phyloP scores from a whole-genome alignment of 2,113 vertebrate genomes.

The Orycteropus afer region DNA sequence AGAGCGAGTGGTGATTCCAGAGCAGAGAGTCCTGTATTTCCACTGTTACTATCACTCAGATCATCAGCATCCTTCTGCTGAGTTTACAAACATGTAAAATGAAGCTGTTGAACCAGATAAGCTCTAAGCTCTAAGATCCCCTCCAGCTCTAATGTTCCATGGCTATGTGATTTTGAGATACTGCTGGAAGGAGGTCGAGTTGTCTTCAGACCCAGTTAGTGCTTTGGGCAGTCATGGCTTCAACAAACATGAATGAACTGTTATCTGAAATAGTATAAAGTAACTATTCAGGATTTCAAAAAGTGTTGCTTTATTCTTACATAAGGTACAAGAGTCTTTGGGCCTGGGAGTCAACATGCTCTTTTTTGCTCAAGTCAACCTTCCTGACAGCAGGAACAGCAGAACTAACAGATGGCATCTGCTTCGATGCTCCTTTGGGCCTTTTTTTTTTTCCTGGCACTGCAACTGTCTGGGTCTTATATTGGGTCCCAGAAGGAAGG shows the following conservation, averaged over 20 bases:
- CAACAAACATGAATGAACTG: neutral
- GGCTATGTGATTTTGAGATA: neutral
- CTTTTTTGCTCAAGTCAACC: neutral
- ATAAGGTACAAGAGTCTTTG: neutral
- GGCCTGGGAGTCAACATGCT: neutral
- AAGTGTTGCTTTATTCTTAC: slow-evolving; percentile 18
- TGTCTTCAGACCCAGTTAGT: neutral
- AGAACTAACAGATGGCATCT: slow-evolving; percentile 52
- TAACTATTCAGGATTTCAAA: neutral
- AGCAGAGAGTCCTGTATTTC: neutral
- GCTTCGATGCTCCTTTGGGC: neutral
- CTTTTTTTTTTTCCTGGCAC: slow-evolving; percentile 27
- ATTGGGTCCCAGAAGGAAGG: slow-evolving; percentile 44
- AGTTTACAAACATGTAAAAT: neutral
- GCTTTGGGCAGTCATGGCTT: neutral
- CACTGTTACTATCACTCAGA: neutral
- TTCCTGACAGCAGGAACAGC: neutral
- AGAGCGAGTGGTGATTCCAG: neutral
- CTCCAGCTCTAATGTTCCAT: neutral
- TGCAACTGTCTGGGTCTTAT: slow-evolving; percentile 58
- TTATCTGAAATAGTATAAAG: neutral
- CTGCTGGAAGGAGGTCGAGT: neutral
- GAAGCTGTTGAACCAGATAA: neutral
- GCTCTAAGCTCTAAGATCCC: neutral
- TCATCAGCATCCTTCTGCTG: neutral